Conservation (phyloP, 1,140 invertebrate species). For the Drosophila equinoxialis region DNA sequence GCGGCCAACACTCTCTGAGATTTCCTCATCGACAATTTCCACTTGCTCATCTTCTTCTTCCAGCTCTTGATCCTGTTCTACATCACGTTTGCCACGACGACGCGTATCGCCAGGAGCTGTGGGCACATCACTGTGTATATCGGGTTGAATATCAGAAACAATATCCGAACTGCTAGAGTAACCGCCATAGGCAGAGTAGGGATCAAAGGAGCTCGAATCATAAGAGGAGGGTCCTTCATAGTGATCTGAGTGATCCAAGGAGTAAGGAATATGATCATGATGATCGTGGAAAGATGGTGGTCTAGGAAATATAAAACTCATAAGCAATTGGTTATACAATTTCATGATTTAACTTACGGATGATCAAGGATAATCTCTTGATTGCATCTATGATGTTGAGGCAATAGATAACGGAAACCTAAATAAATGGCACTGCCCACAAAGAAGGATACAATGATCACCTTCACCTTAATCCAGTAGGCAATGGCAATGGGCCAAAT, state of each 20-base stretch:
- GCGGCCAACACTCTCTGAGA: constrained; percentile 56
- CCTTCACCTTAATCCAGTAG: constrained; percentile 81
- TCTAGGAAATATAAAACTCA: constrained; percentile 20
- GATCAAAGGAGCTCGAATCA: constrained; percentile 63
- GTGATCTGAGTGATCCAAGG: constrained; percentile 55
- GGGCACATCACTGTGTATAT: constrained; percentile 44
- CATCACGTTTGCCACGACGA: constrained; percentile 55
- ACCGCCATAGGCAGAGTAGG: constrained; percentile 72
- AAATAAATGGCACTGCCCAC: constrained; percentile 73
- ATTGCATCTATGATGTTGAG: constrained; percentile 52
- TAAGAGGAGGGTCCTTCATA: constrained; percentile 51
- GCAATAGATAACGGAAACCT: constrained; percentile 66
- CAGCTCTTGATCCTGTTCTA: constrained; percentile 18
- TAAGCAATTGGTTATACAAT: not conserved
- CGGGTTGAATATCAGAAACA: constrained; percentile 52
- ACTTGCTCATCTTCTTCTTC: constrained; percentile 43
- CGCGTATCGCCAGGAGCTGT: constrained; percentile 36
- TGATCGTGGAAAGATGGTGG: constrained; percentile 53
- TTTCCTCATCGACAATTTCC: constrained; percentile 68
- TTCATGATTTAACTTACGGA: constrained; percentile 45
- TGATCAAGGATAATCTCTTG: constrained; percentile 72
- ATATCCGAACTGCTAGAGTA: constrained; percentile 64
- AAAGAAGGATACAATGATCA: constrained; percentile 77
- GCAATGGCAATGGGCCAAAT: constrained; percentile 75
- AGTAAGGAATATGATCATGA: constrained; percentile 78